A percentile compares a stretch with the other conserved stretches of the same genome.
Conservation (phyloP, 2,888 invertebrate species). For the Augiades crinisus region DNA sequence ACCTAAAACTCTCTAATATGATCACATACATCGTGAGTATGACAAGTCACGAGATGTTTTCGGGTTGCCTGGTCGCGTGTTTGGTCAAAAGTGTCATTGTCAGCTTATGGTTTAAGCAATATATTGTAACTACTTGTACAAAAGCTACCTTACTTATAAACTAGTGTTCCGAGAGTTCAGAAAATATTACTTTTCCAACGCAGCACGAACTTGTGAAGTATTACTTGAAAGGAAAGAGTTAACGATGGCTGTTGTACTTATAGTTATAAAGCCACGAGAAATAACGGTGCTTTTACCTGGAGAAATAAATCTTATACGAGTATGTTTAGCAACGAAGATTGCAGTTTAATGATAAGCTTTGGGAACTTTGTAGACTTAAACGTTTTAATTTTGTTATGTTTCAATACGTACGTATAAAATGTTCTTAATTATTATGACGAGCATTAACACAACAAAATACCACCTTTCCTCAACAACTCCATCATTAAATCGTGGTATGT, state of each 20-base stretch:
- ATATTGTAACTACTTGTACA: not conserved
- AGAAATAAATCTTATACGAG: slow-evolving; percentile 7
- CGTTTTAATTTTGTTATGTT: not conserved
- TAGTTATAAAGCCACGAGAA: not conserved
- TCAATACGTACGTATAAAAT: too few relatives aligned
- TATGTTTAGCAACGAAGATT: not conserved
- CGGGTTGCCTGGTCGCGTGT: not conserved
- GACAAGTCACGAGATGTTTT: not conserved
- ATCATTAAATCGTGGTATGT: too few relatives aligned
- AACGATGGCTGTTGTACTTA: slow-evolving; percentile 7
- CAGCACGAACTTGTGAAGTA: slow-evolving; percentile 9
- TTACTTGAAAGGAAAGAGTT: slow-evolving; percentile 5
- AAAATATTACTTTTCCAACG: slow-evolving; percentile 1
- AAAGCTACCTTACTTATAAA: not conserved
- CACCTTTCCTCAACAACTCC: too few relatives aligned
- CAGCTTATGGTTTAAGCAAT: not conserved
- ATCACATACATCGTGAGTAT: too few relatives aligned
- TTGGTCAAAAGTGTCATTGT: not conserved
- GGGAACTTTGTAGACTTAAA: not conserved
- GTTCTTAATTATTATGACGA: too few relatives aligned
- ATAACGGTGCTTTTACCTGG: not conserved
- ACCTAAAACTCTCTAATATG: too few relatives aligned
- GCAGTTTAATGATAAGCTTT: not conserved
- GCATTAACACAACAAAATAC: too few relatives aligned
- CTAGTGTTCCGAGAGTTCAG: not conserved